Base-by-base conservation (phyloP, 2,888 invertebrate species). In the Drosophila mayaguana region DNA sequence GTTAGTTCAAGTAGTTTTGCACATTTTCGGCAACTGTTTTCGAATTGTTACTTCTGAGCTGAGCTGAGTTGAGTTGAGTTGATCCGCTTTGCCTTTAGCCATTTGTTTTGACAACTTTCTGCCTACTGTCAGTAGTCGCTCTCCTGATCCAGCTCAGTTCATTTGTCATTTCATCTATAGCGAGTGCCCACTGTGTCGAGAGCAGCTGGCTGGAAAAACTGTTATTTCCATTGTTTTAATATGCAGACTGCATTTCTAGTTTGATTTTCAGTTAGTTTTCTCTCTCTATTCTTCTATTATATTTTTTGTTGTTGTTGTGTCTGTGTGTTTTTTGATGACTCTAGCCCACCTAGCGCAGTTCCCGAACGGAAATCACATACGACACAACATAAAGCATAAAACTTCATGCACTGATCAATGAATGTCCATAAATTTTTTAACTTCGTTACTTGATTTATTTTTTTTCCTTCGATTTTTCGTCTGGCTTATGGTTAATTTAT, bases 301-400 rank as follows among this genome's bases (percentile, higher is more conserved):
- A n/a, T 20, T 25, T 32, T 62, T 22, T 45, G 28, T 50, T n/a
- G n/a, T 34, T 50, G 1, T 48, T 36, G 38, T 65, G n/a, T 20
- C 12, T 20, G 18, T 43, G 18, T 42, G 18, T 45, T 14, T 45
- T 78, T 84, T 89, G 89, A 87, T 78, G 75, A 70, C 64, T 66
- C 16, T 61, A 74, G 89, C 85, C 89, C 89, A 89, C 88, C 88
- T 80, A 76, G 81, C 61, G 88, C 72, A 78, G 89, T 89, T 87
- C 75, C 75, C 80, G 74, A 85, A 65, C 86, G 86, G 86, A 86
- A 88, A 86, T 86, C 86, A 86, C 86, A 84, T 88, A 75, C 87
- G 64, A 81, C 81, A 83, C 74, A 83, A 78, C 86, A 89, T 88
- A 86, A 86, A 89, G 88, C 84, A 89, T 86, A 85, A 88, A 88